Conservation (phyloP, 2,113 vertebrate genomes). For the Lathamus discolor region DNA sequence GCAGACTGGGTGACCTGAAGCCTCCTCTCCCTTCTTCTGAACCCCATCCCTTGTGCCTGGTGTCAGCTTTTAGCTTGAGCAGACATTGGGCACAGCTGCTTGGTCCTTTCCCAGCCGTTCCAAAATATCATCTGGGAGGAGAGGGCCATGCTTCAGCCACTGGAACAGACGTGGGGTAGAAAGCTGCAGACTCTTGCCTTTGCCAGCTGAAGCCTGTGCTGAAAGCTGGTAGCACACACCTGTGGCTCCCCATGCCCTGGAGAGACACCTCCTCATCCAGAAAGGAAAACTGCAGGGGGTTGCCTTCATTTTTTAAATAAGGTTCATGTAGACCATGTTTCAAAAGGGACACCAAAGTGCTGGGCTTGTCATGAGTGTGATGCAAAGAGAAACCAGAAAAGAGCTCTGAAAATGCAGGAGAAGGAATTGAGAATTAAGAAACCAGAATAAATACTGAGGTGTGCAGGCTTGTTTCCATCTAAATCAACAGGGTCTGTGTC, state of each 20-base stretch:
- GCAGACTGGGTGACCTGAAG: background rate
- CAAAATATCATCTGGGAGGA: background rate
- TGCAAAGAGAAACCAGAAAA: background rate
- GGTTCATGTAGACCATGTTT: background rate
- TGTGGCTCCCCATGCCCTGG: rapidly evolving
- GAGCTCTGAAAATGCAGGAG: background rate
- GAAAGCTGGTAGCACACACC: background rate
- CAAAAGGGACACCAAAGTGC: background rate
- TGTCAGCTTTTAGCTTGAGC: background rate
- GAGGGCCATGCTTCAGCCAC: background rate
- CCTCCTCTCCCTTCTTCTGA: background rate
- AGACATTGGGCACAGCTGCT: rapidly evolving
- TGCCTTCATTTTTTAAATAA: background rate
- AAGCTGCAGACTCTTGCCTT: background rate
- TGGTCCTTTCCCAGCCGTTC: background rate
- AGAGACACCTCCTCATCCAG: background rate
- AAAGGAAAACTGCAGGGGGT: background rate
- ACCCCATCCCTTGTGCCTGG: background rate
- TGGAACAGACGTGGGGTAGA: background rate
- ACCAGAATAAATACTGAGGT: background rate
- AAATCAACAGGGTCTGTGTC: background rate
- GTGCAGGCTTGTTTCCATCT: background rate
- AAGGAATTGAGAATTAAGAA: background rate
- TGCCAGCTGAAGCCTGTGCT: background rate
- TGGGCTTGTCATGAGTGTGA: background rate